These are phyloP conservation scores for Melanotus villosus DNA, from an alignment of 2,888 invertebrate species.

Conservation along the genomic window DNA sequence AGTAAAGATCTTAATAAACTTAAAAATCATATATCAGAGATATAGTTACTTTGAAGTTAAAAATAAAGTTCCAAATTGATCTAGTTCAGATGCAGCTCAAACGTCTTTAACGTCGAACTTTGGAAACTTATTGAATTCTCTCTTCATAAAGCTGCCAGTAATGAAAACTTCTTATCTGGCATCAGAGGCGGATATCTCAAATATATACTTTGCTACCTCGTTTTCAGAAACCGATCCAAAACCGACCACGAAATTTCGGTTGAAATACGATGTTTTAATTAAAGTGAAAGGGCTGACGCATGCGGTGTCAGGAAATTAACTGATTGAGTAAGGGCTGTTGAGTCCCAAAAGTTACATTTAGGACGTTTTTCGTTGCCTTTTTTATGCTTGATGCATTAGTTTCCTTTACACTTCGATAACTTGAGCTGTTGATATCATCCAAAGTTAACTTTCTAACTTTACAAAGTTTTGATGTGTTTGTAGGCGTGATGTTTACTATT, in stretches of 20 bases:
- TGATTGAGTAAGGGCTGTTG: conserved; percentile 12
- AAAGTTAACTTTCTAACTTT: neutral
- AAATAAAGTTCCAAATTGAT: neutral
- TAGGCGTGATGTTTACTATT: conserved; percentile 2
- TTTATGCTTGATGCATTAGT: conserved; percentile 14
- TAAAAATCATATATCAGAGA: too few species aligned
- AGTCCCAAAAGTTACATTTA: conserved; percentile 11
- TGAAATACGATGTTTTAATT: conserved; percentile 6
- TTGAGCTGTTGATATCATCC: conserved; percentile 16
- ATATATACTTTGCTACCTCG: neutral
- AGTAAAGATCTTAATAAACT: too few species aligned
- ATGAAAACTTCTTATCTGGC: conserved; percentile 18
- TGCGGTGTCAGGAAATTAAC: conserved; percentile 19
- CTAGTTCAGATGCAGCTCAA: neutral
- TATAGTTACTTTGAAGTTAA: neutral
- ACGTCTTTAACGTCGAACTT: conserved; percentile 14
- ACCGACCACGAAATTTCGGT: neutral
- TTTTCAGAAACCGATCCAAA: neutral
- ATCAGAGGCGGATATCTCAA: neutral
- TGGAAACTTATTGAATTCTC: conserved; percentile 2
- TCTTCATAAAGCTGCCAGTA: conserved; percentile 5
- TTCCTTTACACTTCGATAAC: conserved; percentile 14
- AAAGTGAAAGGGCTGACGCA: conserved; percentile 1
- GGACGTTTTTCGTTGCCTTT: neutral
- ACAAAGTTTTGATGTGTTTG: neutral